Base-by-base conservation (phyloP, 1,140 invertebrate genomes). In the Pseudomyrmex sp. region DNA sequence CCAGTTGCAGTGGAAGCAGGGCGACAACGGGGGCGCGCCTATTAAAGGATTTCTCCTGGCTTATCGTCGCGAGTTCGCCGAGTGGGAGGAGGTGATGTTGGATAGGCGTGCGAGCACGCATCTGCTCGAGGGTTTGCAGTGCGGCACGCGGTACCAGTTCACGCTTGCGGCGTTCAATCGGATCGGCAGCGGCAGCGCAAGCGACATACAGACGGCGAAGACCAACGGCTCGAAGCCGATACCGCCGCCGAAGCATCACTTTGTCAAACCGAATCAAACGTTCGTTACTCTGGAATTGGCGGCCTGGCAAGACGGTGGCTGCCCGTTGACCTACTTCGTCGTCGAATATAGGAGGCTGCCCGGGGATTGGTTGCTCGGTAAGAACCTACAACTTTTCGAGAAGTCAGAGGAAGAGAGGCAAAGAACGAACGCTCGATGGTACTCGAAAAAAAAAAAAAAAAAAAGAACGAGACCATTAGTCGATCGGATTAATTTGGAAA, bases 281-380 rank as follows among this genome's bases (percentile, higher is more conserved):
- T 96, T 95, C 8, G 95, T 96, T 13, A 92, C 95, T 12, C 90
- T 97, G 52, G 96, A 96, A 85, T 90, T 97, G 62, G 94, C 94
- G 1, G 94, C 95, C 0, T 97, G 96, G 96, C 94, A 95, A 82
- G 95, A 96, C 76, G 96, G 95, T 5, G 96, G 96, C 0, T 97
- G 96, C 88, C 95, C 96, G 1, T 95, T 97, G 62, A 90, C 95
- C 10, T 96, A 95, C 85, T 97, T 95, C 87, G 95, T 96, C 69
- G 95, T 97, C 1, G 96, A 96, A 73, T 97, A 97, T 82, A 95
- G 95, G 74, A 94, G 88, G 80, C 94, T 91, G 82, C 94, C 93
- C 0, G 94, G 92, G 7, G 94, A 95, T 82, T 95, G 95, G 95
- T 91, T 95, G 23, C 73, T 94, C 15, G 92, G 93, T 93, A 89